Evolutionary conservation across 2,113 vertebrate species (phyloP).

Genomic region (Phalacrocorax carbo): DNA sequence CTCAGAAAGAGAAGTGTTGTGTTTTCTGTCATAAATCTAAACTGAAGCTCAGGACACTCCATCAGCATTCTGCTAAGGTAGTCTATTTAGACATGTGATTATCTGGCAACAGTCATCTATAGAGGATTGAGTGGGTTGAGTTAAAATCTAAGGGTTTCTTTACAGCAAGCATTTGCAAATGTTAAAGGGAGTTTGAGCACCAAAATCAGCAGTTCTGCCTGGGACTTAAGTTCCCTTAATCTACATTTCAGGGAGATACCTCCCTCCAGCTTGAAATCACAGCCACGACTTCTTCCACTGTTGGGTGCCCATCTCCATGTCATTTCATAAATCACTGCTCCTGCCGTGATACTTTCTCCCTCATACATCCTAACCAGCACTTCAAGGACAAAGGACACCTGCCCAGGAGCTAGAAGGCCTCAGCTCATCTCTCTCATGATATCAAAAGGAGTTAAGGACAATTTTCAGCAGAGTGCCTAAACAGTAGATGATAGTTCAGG

Average conservation of each 20-base stretch:
- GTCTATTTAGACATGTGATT: neutral
- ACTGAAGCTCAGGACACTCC: neutral
- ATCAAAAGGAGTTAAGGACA: neutral
- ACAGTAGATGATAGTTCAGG: neutral
- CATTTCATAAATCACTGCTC: neutral
- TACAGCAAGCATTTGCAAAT: neutral
- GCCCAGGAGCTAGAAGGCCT: neutral
- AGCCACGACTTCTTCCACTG: neutral
- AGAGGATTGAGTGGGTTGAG: neutral
- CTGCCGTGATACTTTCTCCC: neutral
- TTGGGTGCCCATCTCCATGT: neutral
- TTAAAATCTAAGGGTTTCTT: neutral
- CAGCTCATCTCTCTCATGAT: neutral
- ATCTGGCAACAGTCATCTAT: neutral
- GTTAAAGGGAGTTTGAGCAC: neutral
- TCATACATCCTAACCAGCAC: neutral
- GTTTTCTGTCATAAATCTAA: neutral
- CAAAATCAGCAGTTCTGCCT: neutral
- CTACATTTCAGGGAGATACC: neutral
- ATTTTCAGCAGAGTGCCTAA: neutral
- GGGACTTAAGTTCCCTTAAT: neutral
- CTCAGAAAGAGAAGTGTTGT: neutral
- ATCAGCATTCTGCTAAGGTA: neutral
- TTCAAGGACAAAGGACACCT: neutral
- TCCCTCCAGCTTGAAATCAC: neutral